phyloP scores from a whole-genome alignment of 2,888 invertebrate genomes.

The Emmelina monodactyla region DNA sequence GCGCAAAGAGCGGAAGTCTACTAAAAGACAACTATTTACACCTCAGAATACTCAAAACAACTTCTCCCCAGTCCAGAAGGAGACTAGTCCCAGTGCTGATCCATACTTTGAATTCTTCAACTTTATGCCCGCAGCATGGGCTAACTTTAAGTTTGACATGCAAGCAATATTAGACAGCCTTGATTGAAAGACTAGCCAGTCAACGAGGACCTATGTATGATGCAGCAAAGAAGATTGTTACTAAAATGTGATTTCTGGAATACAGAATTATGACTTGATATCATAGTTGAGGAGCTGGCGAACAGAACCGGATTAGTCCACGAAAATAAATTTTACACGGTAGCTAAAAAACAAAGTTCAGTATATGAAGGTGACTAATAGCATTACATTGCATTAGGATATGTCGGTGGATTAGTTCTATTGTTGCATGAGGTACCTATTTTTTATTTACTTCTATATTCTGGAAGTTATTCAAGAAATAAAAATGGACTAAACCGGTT shows the following conservation, averaged over 20 bases:
- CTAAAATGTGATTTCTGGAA: background rate
- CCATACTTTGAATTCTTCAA: slow-evolving; percentile 29
- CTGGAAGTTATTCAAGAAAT: no score
- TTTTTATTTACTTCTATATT: no score
- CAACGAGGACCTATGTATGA: no score
- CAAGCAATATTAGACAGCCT: slow-evolving; percentile 60
- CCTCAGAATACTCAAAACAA: slow-evolving; percentile 39
- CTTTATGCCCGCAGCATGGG: slow-evolving; percentile 70
- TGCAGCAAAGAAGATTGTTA: background rate
- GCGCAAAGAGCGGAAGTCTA: slow-evolving; percentile 45
- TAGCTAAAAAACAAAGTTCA: no score
- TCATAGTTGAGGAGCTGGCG: background rate
- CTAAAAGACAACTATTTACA: slow-evolving; percentile 67
- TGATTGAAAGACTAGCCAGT: slow-evolving; percentile 34
- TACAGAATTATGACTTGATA: background rate
- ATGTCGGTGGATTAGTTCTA: no score
- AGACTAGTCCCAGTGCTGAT: slow-evolving; percentile 21
- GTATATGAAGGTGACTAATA: no score
- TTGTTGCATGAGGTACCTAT: no score
- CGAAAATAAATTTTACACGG: no score
- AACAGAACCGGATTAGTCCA: no score
- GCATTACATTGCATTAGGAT: no score
- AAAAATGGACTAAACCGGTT: no score
- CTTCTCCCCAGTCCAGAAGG: slow-evolving; percentile 32
- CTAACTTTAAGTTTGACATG: slow-evolving; percentile 71